Base-by-base conservation (phyloP, 2,888 invertebrate genomes). In the Conops quadrifasciatus region DNA sequence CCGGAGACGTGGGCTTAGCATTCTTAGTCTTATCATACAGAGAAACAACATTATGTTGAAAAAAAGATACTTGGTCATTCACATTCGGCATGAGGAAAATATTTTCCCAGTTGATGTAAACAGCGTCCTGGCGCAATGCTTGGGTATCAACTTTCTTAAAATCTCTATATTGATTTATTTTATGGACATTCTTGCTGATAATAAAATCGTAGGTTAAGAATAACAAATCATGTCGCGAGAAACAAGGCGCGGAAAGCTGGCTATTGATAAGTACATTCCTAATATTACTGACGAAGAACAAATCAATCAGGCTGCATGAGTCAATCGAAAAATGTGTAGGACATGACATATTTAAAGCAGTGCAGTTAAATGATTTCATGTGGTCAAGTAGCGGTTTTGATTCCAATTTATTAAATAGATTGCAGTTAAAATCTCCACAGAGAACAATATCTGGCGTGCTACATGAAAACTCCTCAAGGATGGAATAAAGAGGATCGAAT, bases 371-470 rank as follows among this genome's bases (percentile, higher is more conserved):
- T 53, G 53, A 53, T 19, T n/a, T 19, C 24, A 53, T 53, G 21
- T n/a, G 21, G 21, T 21, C 53, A 56, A 56, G 24, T 56, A 56
- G 21, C 15, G 53, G 13, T 1, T 56, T 56, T 11, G 53, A 56
- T 24, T 56, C 53, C n/a, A 21, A 21, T 21, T 11, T 21, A 24
- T 56, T 56, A 21, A 56, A 13, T n/a, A 7, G n/a, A 56, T 56
- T 56, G 21, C 53, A 56, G 53, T 56, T 56, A n/a, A 56, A 21
- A 2, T 56, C 53, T n/a, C 19, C 53, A 3, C 53, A 56, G 53
- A 56, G 21, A 21, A 56, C 53, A 3, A 56, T 21, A 56, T 56
- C 53, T 2, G 53, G 3, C 53, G 53, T 24, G 4, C n/a, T 9
- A 24, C 1, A 19, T 1, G 53, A 56, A 24, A 21, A 56, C 21